phyloP scores from a whole-genome alignment of 2,888 invertebrate species.

The Morinoia aosen region DNA sequence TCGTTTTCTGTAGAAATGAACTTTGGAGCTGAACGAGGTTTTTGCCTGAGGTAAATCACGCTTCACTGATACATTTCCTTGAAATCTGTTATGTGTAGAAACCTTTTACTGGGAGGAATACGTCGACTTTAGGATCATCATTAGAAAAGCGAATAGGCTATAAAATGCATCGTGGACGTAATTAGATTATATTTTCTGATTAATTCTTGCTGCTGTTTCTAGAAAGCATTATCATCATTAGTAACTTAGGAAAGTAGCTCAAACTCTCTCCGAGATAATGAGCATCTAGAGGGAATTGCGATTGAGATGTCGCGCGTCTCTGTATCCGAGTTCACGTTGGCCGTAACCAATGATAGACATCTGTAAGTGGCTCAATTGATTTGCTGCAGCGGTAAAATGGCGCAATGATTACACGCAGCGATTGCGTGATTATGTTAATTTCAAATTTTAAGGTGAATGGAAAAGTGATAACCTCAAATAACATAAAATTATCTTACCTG shows the following conservation, averaged over 20 bases:
- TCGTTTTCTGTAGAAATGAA: neutral
- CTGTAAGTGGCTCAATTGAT: neutral
- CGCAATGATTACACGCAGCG: neutral
- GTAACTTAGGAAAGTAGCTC: neutral
- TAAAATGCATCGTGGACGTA: neutral
- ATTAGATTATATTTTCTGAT: neutral
- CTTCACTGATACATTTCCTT: neutral
- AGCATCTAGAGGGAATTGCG: neutral
- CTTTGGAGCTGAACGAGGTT: neutral
- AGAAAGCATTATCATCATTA: neutral
- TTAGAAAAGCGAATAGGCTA: neutral
- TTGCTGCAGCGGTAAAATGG: neutral
- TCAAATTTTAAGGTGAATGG: neutral
- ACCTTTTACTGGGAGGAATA: neutral
- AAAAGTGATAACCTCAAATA: neutral
- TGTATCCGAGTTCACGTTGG: neutral
- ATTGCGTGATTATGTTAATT: neutral
- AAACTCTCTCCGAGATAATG: neutral
- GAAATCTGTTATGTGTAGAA: neutral
- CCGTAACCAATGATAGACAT: neutral
- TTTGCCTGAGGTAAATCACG: neutral
- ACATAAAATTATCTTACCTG: neutral
- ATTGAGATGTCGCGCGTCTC: neutral
- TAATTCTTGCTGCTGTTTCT: neutral
- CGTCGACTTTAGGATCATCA: neutral